These are phyloP conservation scores for Vimba vimba DNA, from an alignment of 2,113 vertebrate genomes.

Conservation along the genomic window DNA sequence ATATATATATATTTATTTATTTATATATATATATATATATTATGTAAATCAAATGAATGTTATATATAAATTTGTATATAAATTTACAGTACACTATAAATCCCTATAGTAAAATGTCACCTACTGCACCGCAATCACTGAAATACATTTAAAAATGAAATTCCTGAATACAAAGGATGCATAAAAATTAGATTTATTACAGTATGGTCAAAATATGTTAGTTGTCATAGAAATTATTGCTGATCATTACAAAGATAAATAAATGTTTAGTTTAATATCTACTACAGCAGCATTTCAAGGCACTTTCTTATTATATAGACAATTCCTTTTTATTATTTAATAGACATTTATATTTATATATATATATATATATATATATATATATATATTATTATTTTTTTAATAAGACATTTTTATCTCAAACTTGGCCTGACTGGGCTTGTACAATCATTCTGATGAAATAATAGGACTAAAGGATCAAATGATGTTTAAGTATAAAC, in stretches of 20 bases:
- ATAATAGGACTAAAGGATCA: neutral
- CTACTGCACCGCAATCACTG: neutral
- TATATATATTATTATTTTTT: neutral
- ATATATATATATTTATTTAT: too few species aligned
- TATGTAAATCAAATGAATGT: too few species aligned
- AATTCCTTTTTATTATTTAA: neutral
- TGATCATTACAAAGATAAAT: neutral
- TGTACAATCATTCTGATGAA: neutral
- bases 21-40: too few species aligned
- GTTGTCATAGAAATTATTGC: neutral
- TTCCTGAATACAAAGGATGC: neutral
- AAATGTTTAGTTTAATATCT: neutral
- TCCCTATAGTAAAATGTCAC: neutral
- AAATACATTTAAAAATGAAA: neutral
- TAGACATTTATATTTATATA: neutral
- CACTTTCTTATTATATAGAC: neutral
- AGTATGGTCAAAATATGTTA: neutral
- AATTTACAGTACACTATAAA: neutral
- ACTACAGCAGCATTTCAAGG: slow-evolving; percentile 8
- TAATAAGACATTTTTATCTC: neutral
- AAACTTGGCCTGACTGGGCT: neutral
- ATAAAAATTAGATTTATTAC: neutral
- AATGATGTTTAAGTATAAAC: neutral
- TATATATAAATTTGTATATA: too few species aligned
- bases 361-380: too few species aligned